Base-by-base conservation (phyloP, 2,113 vertebrate species). In the Oenanthe melanoleuca region DNA sequence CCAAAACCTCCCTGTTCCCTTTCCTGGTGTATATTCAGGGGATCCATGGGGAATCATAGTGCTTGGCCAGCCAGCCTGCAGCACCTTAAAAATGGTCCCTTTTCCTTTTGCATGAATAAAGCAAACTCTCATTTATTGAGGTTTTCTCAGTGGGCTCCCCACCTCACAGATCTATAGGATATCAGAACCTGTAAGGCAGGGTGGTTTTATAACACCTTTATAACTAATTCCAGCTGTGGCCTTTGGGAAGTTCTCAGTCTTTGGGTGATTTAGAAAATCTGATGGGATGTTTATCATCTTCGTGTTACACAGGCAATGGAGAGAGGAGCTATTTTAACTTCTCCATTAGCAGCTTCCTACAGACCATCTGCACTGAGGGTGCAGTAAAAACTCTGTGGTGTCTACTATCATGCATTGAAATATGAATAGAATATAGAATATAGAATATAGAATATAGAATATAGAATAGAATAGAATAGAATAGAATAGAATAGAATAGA, bases 221-320 rank as follows among this genome's bases (percentile, higher is more conserved):
- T n/a, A n/a, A 22, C 10, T 0, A 6, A 2, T 67, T 63, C 33
- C 49, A 61, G 42, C 55, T 40, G 31, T 8, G 34, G 9, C 33
- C 69, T 38, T 70, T 42, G 56, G 56, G 45, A 91, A 89, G 5
- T 14, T 8, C 26, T 28, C 42, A 42, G 16, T 11, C 29, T 50
- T 40, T 5, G 14, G 29, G 21, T 11, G 50, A 65, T 34, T 50
- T 34, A 37, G 34, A 45, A 64, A 71, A 60, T 52, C 45, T 45
- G 9, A 21, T 49, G 53, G 38, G 20, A 42, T 31, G 4, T 23
- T 71, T 34, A 5, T 38, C 0, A 0, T 26, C 34, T 74, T 53
- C 0, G 0, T 0, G 1, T 49, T 49, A n/a, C 25, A 20, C 17
- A 37, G 37, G 40, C 24, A 53, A n/a, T 0, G 0, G 9, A 57